phyloP scores from a whole-genome alignment of 2,797 vertebrate species.

The Kryptolebias ocellatus region DNA sequence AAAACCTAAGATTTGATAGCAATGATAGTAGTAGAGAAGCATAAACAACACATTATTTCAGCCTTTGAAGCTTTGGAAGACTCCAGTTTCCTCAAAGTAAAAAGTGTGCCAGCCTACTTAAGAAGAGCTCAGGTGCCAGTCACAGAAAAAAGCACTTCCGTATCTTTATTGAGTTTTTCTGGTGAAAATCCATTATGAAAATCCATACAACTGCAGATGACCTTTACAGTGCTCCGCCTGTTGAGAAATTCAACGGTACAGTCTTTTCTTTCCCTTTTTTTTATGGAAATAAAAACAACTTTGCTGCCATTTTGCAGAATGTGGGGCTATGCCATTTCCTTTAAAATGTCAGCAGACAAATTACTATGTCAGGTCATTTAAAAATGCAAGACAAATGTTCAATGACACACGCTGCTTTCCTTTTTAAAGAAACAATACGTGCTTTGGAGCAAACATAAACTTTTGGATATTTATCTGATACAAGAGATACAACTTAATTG shows the following conservation, averaged over 20 bases:
- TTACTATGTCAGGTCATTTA: slow-evolving; percentile 59
- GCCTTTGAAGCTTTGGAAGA: background rate
- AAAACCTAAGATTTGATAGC: background rate
- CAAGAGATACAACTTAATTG: background rate
- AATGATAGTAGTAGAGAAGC: background rate
- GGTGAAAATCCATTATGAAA: slow-evolving; percentile 64
- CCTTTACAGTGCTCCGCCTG: slow-evolving; percentile 59
- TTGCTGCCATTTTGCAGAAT: slow-evolving; percentile 53
- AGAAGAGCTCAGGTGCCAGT: slow-evolving; percentile 40
- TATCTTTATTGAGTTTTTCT: slow-evolving; percentile 46
- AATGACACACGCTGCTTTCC: slow-evolving; percentile 12
- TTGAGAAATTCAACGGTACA: slow-evolving; percentile 45
- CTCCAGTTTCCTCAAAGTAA: slow-evolving; percentile 11
- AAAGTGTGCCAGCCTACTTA: slow-evolving; percentile 2
- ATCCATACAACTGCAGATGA: slow-evolving; percentile 64
- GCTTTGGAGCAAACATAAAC: slow-evolving; percentile 1
- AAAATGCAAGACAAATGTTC: slow-evolving; percentile 42
- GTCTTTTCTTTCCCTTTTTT: slow-evolving; percentile 36
- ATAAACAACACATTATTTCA: background rate
- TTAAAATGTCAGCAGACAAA: slow-evolving; percentile 72
- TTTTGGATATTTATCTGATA: slow-evolving; percentile 7
- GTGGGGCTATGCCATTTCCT: slow-evolving; percentile 51
- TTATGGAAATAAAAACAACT: slow-evolving; percentile 53
- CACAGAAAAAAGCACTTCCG: slow-evolving; percentile 28
- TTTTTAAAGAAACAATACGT: background rate